Evolutionary conservation across 2,888 invertebrate species (phyloP).

Genomic region (Lasioglossum pauxillum): DNA sequence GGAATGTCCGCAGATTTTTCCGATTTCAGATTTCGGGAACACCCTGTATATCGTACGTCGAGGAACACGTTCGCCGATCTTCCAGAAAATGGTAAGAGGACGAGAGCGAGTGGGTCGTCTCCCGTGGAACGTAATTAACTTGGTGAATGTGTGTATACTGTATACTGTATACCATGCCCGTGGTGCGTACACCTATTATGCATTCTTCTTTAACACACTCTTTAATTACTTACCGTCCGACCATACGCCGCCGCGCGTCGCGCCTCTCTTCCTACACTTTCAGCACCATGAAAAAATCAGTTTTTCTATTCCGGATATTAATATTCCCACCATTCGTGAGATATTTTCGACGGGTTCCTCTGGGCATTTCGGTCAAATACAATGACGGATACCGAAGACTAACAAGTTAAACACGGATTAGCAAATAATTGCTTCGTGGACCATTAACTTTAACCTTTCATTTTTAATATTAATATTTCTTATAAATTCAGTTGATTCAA

Average conservation of each 20-base stretch:
- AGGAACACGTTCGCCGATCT: slow-evolving; percentile 11
- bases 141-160: slow-evolving; percentile 1
- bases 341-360: slow-evolving; percentile 21
- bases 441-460: not conserved
- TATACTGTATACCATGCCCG: slow-evolving; percentile 9
- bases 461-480: not conserved
- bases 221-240: slow-evolving; percentile 62
- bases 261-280: slow-evolving; percentile 28
- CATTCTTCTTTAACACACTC: slow-evolving; percentile 45
- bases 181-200: slow-evolving; percentile 33
- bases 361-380: not conserved
- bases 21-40: not conserved
- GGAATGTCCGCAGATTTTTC: no score
- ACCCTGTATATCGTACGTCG: not conserved
- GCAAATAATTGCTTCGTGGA: not conserved
- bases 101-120: slow-evolving; percentile 26
- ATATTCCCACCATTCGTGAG: slow-evolving; percentile 40
- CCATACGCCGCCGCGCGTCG: not conserved
- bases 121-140: slow-evolving; percentile 54
- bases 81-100: slow-evolving; percentile 42
- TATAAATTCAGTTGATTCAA: not conserved
- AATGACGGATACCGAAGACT: not conserved
- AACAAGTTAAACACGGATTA: slow-evolving; percentile 1
- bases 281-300: slow-evolving; percentile 47
- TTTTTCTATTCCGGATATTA: slow-evolving; percentile 41